Percentiles rank a stretch among this genome's conserved stretches.
Evolutionary conservation across 2,113 vertebrate genomes (phyloP).

Genomic region (Nerophis lumbriciformis): DNA sequence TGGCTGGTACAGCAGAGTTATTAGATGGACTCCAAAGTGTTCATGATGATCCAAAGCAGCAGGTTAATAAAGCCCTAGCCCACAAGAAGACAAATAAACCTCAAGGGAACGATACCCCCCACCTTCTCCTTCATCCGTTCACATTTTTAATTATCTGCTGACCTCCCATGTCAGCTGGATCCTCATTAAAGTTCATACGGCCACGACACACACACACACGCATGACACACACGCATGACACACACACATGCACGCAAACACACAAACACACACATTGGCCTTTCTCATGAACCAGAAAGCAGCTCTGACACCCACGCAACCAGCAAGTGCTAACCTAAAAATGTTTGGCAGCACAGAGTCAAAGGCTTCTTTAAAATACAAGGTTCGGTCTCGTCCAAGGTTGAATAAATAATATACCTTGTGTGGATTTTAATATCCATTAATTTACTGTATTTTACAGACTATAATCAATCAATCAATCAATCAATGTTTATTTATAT

Average conservation of each 20-base stretch:
- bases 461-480: no score
- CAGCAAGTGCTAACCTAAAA: no score
- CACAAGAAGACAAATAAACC: constrained; percentile 36
- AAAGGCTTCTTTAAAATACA: no score
- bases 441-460: no score
- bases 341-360: no score
- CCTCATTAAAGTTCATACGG: constrained; percentile 41
- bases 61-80: constrained; percentile 49
- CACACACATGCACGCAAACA: constrained; percentile 18
- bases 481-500: no score
- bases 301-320: no score
- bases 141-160: constrained; percentile 42
- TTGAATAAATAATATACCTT: no score
- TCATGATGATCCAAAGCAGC: constrained; percentile 26
- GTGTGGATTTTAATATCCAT: no score
- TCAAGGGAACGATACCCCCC: constrained; percentile 25
- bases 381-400: no score
- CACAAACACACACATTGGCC: constrained; percentile 6
- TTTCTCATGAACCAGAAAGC: no score
- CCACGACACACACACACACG: constrained; percentile 16
- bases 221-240: neutral
- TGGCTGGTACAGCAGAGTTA: constrained; percentile 22
- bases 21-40: constrained; percentile 18
- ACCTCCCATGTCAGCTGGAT: constrained; percentile 36
- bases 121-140: neutral